Percentiles rank a stretch among this genome's conserved stretches.
phyloP scores from a whole-genome alignment of 2,888 invertebrate species.

The Dasypogon diadema region DNA sequence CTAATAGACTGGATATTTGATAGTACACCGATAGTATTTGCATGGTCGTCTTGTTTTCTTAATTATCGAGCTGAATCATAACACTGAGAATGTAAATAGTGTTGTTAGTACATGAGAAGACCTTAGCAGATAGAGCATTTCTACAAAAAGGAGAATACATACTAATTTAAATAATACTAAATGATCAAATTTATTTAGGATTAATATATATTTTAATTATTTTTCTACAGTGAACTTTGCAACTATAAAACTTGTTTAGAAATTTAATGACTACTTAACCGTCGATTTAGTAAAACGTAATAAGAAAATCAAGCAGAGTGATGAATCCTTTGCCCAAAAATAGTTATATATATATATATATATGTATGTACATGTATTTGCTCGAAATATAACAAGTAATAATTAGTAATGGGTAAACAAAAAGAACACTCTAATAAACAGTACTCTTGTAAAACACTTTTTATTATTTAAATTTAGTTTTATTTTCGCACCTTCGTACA shows the following conservation, averaged over 20 bases:
- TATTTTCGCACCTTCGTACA: slow-evolving; percentile 12
- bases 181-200: no score
- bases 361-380: slow-evolving; percentile 16
- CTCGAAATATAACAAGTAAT: slow-evolving; percentile 2
- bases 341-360: background rate
- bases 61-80: no score
- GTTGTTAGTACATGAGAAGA: no score
- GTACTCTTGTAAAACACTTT: background rate
- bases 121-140: no score
- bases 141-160: no score
- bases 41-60: no score
- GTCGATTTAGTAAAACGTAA: slow-evolving; percentile 7
- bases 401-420: slow-evolving; percentile 12
- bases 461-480: no score
- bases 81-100: no score
- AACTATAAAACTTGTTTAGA: slow-evolving; percentile 27
- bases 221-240: slow-evolving; percentile 33
- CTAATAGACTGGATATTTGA: no score
- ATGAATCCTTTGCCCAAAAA: slow-evolving; percentile 7
- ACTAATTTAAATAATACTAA: no score
- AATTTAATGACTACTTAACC: background rate
- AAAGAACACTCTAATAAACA: slow-evolving; percentile 17
- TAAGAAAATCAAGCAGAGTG: background rate
- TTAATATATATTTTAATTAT: no score
- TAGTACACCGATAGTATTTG: no score